Percentiles rank a stretch among this genome's conserved stretches.
These are phyloP conservation scores for Chamaea fasciata DNA, from an alignment of 2,113 vertebrate genomes.

Conservation along the genomic window DNA sequence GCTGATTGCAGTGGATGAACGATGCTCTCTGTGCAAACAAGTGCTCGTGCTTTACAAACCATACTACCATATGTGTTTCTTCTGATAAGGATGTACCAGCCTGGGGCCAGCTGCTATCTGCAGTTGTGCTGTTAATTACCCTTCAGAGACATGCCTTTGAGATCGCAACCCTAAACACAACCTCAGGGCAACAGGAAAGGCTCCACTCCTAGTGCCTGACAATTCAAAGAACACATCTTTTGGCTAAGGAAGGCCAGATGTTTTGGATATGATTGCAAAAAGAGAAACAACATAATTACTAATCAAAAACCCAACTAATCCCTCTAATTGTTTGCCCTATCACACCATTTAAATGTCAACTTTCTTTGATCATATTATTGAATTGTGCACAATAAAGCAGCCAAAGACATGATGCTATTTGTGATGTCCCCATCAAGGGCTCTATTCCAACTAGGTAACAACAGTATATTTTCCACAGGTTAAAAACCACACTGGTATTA, in stretches of 20 bases:
- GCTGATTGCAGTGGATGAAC: background rate
- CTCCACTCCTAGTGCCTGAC: background rate
- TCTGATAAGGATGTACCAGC: constrained; percentile 1
- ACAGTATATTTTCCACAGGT: background rate
- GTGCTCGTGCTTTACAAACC: background rate
- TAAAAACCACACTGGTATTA: background rate
- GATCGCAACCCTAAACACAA: background rate
- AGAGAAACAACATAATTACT: background rate
- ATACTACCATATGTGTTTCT: background rate
- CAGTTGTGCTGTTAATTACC: background rate
- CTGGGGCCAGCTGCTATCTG: background rate
- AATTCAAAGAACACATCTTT: background rate
- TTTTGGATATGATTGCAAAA: background rate
- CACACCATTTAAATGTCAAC: background rate
- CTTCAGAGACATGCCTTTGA: background rate
- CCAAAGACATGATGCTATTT: background rate
- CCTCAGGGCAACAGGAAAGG: background rate
- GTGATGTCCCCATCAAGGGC: background rate
- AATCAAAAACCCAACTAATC: background rate
- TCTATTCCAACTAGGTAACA: background rate
- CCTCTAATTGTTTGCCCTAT: background rate
- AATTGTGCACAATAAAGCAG: background rate
- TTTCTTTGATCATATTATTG: background rate
- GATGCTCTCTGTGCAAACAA: background rate
- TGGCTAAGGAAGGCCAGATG: background rate